A percentile compares a stretch with the other conserved stretches of the same genome.
phyloP scores from a whole-genome alignment of 2,797 vertebrate genomes.

The Falco berigora region DNA sequence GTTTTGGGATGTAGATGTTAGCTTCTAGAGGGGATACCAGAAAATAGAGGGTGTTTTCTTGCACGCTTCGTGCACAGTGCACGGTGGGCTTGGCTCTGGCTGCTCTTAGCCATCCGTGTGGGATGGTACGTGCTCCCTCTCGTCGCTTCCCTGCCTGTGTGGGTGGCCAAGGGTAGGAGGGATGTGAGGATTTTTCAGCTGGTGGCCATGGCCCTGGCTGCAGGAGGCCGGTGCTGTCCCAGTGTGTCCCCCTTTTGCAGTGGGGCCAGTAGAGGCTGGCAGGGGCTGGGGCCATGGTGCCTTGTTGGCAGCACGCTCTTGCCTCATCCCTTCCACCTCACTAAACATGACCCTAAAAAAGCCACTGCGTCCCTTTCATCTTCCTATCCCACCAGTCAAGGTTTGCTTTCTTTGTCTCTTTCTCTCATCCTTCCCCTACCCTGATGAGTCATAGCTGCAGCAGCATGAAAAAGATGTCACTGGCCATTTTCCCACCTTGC shows the following conservation, averaged over 20 bases:
- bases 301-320: background rate
- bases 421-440: background rate
- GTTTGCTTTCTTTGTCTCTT: constrained; percentile 19
- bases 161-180: rapidly evolving
- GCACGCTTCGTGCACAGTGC: rapidly evolving
- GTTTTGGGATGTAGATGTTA: background rate
- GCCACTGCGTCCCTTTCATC: constrained; percentile 2
- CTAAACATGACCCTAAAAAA: background rate
- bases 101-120: rapidly evolving
- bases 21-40: background rate
- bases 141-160: background rate
- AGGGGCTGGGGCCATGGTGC: rapidly evolving
- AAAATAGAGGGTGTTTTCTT: rapidly evolving
- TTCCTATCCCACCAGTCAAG: background rate
- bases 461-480: constrained; percentile 27
- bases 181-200: background rate
- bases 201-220: background rate
- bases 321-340: background rate
- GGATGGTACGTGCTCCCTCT: background rate
- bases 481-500: constrained; percentile 11
- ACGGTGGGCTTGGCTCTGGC: background rate
- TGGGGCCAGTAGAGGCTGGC: background rate
- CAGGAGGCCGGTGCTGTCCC: background rate
- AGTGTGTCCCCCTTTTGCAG: background rate
- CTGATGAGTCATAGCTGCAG: constrained; percentile 53